Conservation (phyloP, 2,888 invertebrate species). For the Machimus atricapillus region DNA sequence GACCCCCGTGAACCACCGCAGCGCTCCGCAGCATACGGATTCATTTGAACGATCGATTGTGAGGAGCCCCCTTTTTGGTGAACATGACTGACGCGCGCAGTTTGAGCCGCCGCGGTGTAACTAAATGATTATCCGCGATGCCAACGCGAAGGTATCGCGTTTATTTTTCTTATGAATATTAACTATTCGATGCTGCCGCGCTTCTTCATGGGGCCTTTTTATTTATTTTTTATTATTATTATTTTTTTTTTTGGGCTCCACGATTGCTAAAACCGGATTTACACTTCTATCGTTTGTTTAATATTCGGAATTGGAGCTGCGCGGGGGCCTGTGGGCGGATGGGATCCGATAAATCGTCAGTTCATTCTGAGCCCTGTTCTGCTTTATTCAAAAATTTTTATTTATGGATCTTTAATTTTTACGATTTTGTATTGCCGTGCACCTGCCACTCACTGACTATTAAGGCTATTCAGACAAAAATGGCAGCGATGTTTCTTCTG, state of each 20-base stretch:
- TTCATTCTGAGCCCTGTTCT: neutral
- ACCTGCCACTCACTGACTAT: neutral
- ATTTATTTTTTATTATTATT: neutral
- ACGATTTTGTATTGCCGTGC: conserved; percentile 1
- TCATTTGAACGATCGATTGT: conserved; percentile 23
- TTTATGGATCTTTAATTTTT: neutral
- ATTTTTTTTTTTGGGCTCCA: neutral
- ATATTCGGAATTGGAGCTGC: conserved; percentile 4
- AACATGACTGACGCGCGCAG: conserved; percentile 25
- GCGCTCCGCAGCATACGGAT: neutral
- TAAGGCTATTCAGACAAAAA: neutral
- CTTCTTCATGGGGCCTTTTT: neutral
- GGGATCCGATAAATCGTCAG: neutral
- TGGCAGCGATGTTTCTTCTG: neutral
- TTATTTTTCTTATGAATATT: conserved; percentile 20
- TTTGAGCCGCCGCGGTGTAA: conserved; percentile 17
- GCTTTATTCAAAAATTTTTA: neutral
- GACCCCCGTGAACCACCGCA: conserved; percentile 22
- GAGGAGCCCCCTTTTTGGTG: neutral
- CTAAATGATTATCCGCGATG: conserved; percentile 32
- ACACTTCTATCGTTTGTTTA: conserved; percentile 1
- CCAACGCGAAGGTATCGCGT: neutral
- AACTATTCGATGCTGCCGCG: neutral
- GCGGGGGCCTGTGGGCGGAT: neutral
- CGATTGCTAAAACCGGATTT: conserved; percentile 17